Evolutionary conservation across 2,797 vertebrate genomes (phyloP).

Genomic region (Clarias fuscus): DNA sequence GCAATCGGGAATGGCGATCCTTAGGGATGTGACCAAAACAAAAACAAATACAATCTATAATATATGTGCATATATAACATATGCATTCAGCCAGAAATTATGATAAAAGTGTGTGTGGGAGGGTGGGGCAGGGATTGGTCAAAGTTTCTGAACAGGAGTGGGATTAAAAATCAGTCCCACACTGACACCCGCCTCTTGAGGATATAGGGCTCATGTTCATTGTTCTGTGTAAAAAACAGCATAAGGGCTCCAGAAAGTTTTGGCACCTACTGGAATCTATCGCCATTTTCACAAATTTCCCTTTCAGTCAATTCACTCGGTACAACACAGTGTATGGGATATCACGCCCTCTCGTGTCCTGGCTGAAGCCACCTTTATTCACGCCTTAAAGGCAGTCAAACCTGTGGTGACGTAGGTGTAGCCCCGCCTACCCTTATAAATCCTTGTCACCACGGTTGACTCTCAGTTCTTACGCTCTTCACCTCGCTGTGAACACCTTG

Average conservation of each 20-base stretch:
- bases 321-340: too few species aligned
- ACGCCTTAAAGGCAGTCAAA: too few species aligned
- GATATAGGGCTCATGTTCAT: not conserved
- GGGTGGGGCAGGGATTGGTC: too few species aligned
- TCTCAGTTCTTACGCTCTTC: too few species aligned
- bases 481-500: too few species aligned
- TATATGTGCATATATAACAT: too few species aligned
- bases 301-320: too few species aligned
- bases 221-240: not conserved
- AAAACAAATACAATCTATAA: not conserved
- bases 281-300: not conserved
- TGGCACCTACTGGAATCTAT: not conserved
- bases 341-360: too few species aligned
- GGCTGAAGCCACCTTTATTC: too few species aligned
- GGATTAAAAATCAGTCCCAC: not conserved
- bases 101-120: not conserved
- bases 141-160: not conserved
- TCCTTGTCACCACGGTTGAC: too few species aligned
- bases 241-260: not conserved
- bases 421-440: too few species aligned
- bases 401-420: too few species aligned
- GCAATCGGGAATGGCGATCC: not conserved
- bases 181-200: not conserved
- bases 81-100: not conserved
- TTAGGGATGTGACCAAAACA: not conserved